These are phyloP conservation scores for Larimichthys polyactis DNA, from an alignment of 2,113 vertebrate genomes.

Conservation along the genomic window DNA sequence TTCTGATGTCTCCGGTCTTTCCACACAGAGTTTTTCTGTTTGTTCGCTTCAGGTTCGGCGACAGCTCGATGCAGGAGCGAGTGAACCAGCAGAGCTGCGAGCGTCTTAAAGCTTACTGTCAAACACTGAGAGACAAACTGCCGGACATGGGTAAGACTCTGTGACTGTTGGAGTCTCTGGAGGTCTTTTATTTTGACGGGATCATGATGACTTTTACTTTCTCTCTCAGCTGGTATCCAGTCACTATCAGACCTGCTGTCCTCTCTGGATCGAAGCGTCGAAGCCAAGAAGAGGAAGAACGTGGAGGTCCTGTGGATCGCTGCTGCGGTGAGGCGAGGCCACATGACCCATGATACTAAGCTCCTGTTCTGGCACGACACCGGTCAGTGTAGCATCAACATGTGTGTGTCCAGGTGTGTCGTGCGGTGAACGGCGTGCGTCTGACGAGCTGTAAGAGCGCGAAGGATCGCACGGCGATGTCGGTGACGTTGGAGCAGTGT, in stretches of 20 bases:
- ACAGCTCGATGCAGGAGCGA: conserved; percentile 90
- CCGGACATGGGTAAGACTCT: conserved; percentile 63
- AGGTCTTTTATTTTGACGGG: too few species aligned
- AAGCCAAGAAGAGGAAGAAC: conserved; percentile 90
- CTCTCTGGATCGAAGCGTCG: conserved; percentile 88
- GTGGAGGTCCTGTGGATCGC: conserved; percentile 92
- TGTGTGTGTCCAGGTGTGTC: conserved; percentile 86
- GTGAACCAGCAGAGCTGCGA: conserved; percentile 91
- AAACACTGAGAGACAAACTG: conserved; percentile 84
- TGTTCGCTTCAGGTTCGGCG: conserved; percentile 86
- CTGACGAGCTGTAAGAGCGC: conserved; percentile 96
- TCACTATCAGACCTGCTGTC: conserved; percentile 85
- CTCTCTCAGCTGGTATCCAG: conserved; percentile 48
- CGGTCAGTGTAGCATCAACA: too few species aligned
- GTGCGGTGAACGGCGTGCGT: conserved; percentile 88
- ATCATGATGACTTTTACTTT: too few species aligned
- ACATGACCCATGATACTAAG: too few species aligned
- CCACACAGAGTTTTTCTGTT: not conserved
- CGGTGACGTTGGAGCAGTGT: conserved; percentile 93
- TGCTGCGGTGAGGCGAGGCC: conserved; percentile 81
- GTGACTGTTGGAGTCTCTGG: not conserved
- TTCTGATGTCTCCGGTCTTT: too few species aligned
- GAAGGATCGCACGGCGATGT: conserved; percentile 95
- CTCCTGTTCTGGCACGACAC: too few species aligned
- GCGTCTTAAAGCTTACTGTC: conserved; percentile 86